Conservation (phyloP, 2,888 invertebrate genomes). For the Nymphalis urticae region DNA sequence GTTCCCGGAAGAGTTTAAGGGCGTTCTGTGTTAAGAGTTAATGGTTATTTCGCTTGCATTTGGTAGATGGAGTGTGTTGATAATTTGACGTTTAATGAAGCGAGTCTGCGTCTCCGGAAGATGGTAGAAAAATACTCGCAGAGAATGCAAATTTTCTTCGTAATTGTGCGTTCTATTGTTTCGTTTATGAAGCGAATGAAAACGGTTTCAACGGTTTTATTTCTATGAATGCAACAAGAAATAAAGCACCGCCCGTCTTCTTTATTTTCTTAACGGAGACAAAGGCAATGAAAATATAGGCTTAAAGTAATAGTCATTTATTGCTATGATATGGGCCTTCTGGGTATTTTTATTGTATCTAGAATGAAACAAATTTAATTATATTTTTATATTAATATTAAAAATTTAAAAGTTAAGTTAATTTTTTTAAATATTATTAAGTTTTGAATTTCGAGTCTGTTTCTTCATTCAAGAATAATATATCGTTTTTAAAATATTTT, state of each 20-base stretch:
- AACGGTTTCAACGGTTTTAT: conserved; percentile 40
- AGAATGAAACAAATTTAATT: neutral
- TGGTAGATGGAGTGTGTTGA: conserved; percentile 64
- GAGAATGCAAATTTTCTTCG: conserved; percentile 70
- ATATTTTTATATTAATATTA: neutral
- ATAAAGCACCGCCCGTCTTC: conserved; percentile 22
- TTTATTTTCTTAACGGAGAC: conserved; percentile 29
- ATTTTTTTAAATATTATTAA: too few relatives aligned
- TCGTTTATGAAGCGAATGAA: conserved; percentile 68
- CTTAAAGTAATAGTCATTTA: conserved; percentile 13
- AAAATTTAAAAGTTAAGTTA: too few relatives aligned
- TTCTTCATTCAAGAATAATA: too few relatives aligned
- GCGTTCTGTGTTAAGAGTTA: conserved; percentile 51
- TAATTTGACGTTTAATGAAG: conserved; percentile 80
- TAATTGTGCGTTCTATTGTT: conserved; percentile 78
- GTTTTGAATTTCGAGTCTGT: too few relatives aligned
- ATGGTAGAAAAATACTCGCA: conserved; percentile 71
- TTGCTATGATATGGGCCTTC: conserved; percentile 5
- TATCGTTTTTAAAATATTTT: too few relatives aligned
- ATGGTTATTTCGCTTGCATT: conserved; percentile 69
- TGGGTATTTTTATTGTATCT: conserved; percentile 1
- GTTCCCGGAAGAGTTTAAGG: conserved; percentile 46
- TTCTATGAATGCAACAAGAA: conserved; percentile 18
- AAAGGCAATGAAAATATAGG: conserved; percentile 22
- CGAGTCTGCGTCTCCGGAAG: conserved; percentile 70